These are phyloP conservation scores for Ephydatia muelleri DNA, from an alignment of 37 sponge, comb jelly and placozoan species.

Conservation along the genomic window DNA sequence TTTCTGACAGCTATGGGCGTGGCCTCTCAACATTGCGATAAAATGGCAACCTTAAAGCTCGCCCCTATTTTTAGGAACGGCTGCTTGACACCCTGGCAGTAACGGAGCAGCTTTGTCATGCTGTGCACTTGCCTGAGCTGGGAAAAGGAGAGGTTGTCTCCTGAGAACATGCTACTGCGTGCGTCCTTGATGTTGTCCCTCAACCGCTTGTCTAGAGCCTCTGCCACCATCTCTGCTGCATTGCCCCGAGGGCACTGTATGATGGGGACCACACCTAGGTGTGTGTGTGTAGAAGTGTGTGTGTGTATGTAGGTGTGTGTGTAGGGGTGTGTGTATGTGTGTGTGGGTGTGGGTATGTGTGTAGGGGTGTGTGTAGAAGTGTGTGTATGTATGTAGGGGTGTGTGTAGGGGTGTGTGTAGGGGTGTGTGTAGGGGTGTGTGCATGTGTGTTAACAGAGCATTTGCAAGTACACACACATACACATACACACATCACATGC, in stretches of 20 bases:
- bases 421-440: background rate
- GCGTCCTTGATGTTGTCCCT: slow-evolving; percentile 92
- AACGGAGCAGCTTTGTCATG: too few species aligned
- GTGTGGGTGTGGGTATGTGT: background rate
- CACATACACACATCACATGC: slow-evolving; percentile 7
- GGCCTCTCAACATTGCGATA: too few species aligned
- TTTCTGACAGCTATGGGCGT: too few species aligned
- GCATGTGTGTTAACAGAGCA: background rate
- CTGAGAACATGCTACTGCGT: slow-evolving; percentile 81
- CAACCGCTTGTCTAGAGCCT: slow-evolving; percentile 86
- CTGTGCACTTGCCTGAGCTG: slow-evolving; percentile 59
- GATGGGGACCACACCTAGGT: slow-evolving; percentile 83
- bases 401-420: background rate
- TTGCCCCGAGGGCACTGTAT: slow-evolving; percentile 97
- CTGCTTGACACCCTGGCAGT: too few species aligned
- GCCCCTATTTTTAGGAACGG: too few species aligned
- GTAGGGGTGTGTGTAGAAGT: too few species aligned
- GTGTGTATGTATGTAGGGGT: too few species aligned
- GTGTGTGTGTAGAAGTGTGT: background rate
- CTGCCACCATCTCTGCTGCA: slow-evolving; percentile 97
- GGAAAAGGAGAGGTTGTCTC: slow-evolving; percentile 64
- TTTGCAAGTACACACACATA: slow-evolving; percentile 2
- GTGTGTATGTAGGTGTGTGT: background rate
- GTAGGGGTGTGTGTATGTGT: background rate
- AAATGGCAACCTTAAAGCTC: too few species aligned